These are phyloP conservation scores for Pyrocoelia pectoralis DNA, from an alignment of 2,888 invertebrate genomes.

Conservation along the genomic window DNA sequence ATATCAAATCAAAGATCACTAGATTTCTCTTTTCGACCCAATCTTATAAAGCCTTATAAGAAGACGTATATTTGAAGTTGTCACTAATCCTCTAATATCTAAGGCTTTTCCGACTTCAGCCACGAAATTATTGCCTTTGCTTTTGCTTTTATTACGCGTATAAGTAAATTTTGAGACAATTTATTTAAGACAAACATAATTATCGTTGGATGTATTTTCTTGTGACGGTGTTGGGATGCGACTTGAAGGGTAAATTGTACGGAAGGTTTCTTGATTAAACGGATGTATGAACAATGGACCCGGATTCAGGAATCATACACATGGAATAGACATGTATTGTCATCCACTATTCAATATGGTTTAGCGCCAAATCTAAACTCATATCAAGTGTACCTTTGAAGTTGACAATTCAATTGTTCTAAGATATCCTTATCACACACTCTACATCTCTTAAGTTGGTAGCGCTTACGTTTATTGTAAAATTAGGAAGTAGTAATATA, in stretches of 20 bases:
- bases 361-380: constrained; percentile 53
- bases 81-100: constrained; percentile 28
- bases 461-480: constrained; percentile 21
- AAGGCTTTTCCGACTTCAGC: constrained; percentile 13
- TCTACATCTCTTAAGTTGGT: constrained; percentile 21
- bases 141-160: not conserved
- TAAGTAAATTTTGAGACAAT: not conserved
- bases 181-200: constrained; percentile 26
- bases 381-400: constrained; percentile 57
- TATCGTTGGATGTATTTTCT: constrained; percentile 27
- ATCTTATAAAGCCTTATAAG: constrained; percentile 31
- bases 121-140: constrained; percentile 8
- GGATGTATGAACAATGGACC: constrained; percentile 55
- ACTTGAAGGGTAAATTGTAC: constrained; percentile 47
- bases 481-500: constrained; percentile 33
- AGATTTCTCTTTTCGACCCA: constrained; percentile 30
- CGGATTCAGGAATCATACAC: constrained; percentile 57
- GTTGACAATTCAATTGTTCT: constrained; percentile 58
- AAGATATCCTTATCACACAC: constrained; percentile 48
- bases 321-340: constrained; percentile 57
- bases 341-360: constrained; percentile 53
- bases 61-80: constrained; percentile 34
- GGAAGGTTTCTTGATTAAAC: constrained; percentile 52
- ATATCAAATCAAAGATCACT: constrained; percentile 55
- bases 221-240: constrained; percentile 23